Evolutionary conservation across 1,140 invertebrate genomes (phyloP).

Genomic region (Ostrea edulis): DNA sequence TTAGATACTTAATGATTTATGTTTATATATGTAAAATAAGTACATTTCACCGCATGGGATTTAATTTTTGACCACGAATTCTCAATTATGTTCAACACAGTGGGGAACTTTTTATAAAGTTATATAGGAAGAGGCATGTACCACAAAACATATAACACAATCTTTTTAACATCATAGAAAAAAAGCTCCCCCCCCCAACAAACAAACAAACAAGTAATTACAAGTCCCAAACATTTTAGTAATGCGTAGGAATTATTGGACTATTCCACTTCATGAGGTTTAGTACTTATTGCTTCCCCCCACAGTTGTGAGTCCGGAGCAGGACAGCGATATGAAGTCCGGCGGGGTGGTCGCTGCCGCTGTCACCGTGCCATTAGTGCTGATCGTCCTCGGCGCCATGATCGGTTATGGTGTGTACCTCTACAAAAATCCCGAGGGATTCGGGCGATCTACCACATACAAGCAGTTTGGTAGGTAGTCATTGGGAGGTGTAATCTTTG

Average conservation of each 20-base stretch:
- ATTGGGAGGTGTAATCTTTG: background rate
- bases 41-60: too few relatives aligned
- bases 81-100: too few relatives aligned
- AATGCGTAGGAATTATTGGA: background rate
- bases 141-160: too few relatives aligned
- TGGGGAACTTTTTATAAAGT: too few relatives aligned
- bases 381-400: slow-evolving; percentile 22
- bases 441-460: slow-evolving; percentile 44
- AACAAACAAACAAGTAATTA: too few relatives aligned
- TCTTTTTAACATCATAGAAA: too few relatives aligned
- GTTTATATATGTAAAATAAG: too few relatives aligned
- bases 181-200: too few relatives aligned
- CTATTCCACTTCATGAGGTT: background rate
- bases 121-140: too few relatives aligned
- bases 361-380: slow-evolving; percentile 36
- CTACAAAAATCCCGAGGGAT: slow-evolving; percentile 45
- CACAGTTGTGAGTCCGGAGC: background rate
- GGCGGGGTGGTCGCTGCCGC: slow-evolving; percentile 39
- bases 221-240: too few relatives aligned
- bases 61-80: too few relatives aligned
- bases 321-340: background rate
- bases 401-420: slow-evolving; percentile 40
- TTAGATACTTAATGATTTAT: too few relatives aligned
- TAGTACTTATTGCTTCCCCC: background rate
- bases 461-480: slow-evolving; percentile 50